These are phyloP conservation scores for Oscheius onirici DNA, from an alignment of 2,888 invertebrate species.

Conservation along the genomic window DNA sequence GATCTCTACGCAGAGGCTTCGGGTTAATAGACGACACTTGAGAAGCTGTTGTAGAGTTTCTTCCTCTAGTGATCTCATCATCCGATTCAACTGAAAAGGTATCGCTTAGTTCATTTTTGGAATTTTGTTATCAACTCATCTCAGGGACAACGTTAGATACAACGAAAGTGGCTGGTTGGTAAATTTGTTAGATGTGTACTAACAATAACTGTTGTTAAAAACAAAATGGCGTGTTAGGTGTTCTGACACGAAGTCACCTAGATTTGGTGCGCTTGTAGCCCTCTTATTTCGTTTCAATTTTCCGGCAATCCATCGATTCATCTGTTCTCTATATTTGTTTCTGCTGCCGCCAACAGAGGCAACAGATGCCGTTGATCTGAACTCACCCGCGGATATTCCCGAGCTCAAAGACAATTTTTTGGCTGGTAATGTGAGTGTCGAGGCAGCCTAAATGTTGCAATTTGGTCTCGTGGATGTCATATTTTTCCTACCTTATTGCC, in stretches of 20 bases:
- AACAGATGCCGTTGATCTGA: constrained; percentile 42
- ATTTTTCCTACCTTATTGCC: constrained; percentile 36
- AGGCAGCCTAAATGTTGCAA: constrained; percentile 54
- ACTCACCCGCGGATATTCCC: constrained; percentile 54
- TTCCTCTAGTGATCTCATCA: constrained; percentile 66
- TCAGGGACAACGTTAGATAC: constrained; percentile 17
- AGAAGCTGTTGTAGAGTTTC: constrained; percentile 44
- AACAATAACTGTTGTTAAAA: constrained; percentile 19
- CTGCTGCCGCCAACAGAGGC: constrained; percentile 39
- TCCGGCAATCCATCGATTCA: constrained; percentile 60
- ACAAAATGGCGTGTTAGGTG: constrained; percentile 8
- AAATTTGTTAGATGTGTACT: neutral
- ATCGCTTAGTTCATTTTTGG: neutral
- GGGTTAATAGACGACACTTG: constrained; percentile 38
- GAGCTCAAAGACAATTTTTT: constrained; percentile 58
- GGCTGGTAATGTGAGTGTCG: constrained; percentile 60
- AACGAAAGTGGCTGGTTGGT: constrained; percentile 1
- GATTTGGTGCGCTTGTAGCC: constrained; percentile 89
- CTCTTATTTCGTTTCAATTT: constrained; percentile 72
- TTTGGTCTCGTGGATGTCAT: neutral
- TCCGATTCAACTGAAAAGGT: constrained; percentile 69
- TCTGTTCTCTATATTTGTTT: constrained; percentile 53
- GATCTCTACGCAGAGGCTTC: constrained; percentile 61
- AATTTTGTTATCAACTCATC: constrained; percentile 4
- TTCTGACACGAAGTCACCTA: constrained; percentile 78